Conservation (phyloP, 1,140 invertebrate genomes). For the Periplaneta americana region DNA sequence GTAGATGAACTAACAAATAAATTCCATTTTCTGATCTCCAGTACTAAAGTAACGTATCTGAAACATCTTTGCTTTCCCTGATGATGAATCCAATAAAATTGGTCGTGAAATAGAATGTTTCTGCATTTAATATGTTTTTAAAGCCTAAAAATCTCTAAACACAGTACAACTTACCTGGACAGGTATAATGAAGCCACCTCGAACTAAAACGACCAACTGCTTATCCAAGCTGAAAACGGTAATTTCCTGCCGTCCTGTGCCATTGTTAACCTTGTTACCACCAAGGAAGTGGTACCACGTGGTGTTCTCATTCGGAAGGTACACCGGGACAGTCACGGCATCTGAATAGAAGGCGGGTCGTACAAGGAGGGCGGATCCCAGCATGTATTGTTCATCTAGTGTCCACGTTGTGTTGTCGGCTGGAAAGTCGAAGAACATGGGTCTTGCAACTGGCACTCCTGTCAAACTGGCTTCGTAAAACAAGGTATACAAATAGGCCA, state of each 20-base stretch:
- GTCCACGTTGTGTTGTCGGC: constrained; percentile 20
- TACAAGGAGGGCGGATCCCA: constrained; percentile 22
- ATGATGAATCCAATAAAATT: too few relatives aligned
- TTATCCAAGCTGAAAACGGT: not conserved
- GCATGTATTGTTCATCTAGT: constrained; percentile 27
- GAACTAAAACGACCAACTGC: not conserved
- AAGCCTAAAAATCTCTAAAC: not conserved
- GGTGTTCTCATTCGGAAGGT: not conserved
- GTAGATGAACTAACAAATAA: not conserved
- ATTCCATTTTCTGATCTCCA: not conserved
- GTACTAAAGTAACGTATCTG: not conserved
- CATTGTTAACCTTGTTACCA: constrained; percentile 5
- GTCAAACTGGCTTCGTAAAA: constrained; percentile 32
- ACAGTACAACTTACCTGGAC: constrained; percentile 1
- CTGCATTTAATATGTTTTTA: not conserved
- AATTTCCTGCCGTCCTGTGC: not conserved
- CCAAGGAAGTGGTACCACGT: constrained; percentile 11
- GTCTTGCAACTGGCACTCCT: constrained; percentile 36
- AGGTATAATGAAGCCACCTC: constrained; percentile 16
- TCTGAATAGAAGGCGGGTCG: not conserved
- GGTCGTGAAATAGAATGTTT: too few relatives aligned
- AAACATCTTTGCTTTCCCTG: not conserved
- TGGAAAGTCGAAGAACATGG: constrained; percentile 36
- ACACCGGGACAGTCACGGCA: not conserved
- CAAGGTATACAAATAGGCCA: constrained; percentile 40